These are phyloP conservation scores for Diplosoma virens DNA, from an alignment of 23 tunicate species.

Conservation along the genomic window DNA sequence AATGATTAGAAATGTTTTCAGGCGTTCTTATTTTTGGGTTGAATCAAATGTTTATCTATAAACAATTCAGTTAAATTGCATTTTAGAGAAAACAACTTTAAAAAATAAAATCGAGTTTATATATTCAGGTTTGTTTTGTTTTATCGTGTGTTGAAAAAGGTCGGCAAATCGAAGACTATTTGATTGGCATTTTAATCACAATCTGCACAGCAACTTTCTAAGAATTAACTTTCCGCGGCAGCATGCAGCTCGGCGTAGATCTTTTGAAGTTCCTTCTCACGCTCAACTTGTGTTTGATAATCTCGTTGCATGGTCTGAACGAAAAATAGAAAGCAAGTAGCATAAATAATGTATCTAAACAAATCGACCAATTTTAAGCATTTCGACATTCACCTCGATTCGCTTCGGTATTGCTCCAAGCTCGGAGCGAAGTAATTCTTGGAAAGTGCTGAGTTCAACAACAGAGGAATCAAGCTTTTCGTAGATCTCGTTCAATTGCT, in stretches of 20 bases:
- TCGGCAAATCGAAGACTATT: too few relatives aligned
- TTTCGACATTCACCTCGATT: conserved; percentile 33
- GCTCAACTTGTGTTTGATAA: conserved; percentile 63
- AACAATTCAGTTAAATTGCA: too few relatives aligned
- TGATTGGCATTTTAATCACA: too few relatives aligned
- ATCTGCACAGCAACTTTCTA: too few relatives aligned
- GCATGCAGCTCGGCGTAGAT: conserved; percentile 35
- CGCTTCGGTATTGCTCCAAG: conserved; percentile 89
- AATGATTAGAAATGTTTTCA: too few relatives aligned
- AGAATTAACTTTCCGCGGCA: neutral
- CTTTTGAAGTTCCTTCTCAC: conserved; percentile 71
- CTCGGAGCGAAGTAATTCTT: conserved; percentile 76
- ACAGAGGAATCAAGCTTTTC: conserved; percentile 61
- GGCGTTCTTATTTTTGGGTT: too few relatives aligned
- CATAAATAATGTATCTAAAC: neutral
- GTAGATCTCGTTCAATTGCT: conserved; percentile 62
- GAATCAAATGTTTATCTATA: too few relatives aligned
- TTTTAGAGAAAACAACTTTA: too few relatives aligned
- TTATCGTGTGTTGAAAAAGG: too few relatives aligned
- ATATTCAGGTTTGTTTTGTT: too few relatives aligned
- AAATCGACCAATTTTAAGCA: neutral
- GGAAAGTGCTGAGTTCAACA: conserved; percentile 74
- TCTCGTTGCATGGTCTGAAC: conserved; percentile 63
- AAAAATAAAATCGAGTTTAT: too few relatives aligned
- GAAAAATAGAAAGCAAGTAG: neutral